phyloP scores from a whole-genome alignment of 2,113 vertebrate species.

The Pterocles orientalis region DNA sequence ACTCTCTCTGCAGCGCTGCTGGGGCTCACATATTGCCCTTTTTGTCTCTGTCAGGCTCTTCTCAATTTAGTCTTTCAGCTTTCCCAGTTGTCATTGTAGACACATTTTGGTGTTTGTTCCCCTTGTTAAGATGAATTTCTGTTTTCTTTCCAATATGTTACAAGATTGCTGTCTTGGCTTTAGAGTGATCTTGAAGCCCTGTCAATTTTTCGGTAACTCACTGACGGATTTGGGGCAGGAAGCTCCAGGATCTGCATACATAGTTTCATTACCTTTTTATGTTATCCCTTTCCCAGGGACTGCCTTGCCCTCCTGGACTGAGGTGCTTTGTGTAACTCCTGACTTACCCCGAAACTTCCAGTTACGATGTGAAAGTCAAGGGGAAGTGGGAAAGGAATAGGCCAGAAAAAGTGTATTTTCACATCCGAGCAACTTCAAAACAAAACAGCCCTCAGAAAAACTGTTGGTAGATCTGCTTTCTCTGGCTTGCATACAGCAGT shows the following conservation, averaged over 20 bases:
- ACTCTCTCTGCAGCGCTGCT: not conserved
- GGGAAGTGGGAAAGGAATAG: not conserved
- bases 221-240: slow-evolving; percentile 35
- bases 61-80: not conserved
- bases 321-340: not conserved
- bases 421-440: not conserved
- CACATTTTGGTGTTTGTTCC: not conserved
- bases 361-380: not conserved
- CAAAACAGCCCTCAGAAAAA: not conserved
- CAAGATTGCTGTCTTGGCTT: not conserved
- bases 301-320: not conserved
- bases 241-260: not conserved
- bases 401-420: not conserved
- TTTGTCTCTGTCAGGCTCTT: not conserved
- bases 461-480: not conserved
- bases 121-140: not conserved
- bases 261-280: not conserved
- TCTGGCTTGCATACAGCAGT: not conserved
- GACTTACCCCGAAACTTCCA: not conserved
- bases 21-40: not conserved
- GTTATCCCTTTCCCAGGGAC: not conserved
- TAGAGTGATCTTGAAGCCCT: not conserved
- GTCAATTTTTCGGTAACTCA: not conserved
- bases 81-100: not conserved
- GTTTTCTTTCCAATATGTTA: not conserved